These are phyloP conservation scores for Gymnocypris eckloni DNA, from an alignment of 2,797 vertebrate species.

Conservation along the genomic window DNA sequence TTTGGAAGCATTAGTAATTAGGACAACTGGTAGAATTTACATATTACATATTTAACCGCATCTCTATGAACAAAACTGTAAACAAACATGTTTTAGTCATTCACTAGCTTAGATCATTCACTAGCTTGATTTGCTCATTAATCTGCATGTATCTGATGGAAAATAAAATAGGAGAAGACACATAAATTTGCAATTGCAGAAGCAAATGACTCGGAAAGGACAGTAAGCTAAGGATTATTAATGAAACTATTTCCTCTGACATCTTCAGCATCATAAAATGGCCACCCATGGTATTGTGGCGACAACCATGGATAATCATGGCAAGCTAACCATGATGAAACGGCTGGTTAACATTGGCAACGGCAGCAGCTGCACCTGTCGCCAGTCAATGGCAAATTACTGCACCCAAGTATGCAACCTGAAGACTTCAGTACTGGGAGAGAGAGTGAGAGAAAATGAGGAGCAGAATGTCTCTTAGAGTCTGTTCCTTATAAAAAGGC, in stretches of 20 bases:
- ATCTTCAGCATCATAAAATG: conserved; percentile 51
- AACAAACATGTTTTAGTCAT: conserved; percentile 18
- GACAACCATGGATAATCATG: conserved; percentile 73
- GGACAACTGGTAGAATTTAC: conserved; percentile 17
- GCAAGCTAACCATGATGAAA: conserved; percentile 80
- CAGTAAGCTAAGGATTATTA: conserved; percentile 56
- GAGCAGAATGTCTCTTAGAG: conserved; percentile 60
- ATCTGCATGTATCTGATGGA: conserved; percentile 23
- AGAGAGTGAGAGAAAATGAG: conserved; percentile 33
- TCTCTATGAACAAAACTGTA: conserved; percentile 15
- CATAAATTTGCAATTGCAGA: conserved; percentile 32
- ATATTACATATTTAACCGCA: conserved; percentile 4
- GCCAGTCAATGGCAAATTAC: conserved; percentile 80
- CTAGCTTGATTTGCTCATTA: conserved; percentile 31
- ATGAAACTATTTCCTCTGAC: conserved; percentile 53
- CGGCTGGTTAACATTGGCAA: conserved; percentile 75
- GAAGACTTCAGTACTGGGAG: conserved; percentile 62
- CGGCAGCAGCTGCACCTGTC: conserved; percentile 79
- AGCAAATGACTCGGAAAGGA: conserved; percentile 52
- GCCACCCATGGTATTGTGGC: conserved; percentile 62
- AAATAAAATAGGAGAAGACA: conserved; percentile 33
- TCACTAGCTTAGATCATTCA: conserved; percentile 13
- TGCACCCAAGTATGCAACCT: conserved; percentile 78
- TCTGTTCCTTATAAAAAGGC: conserved; percentile 60
- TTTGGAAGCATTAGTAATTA: conserved; percentile 34